phyloP scores from a whole-genome alignment of 2,888 invertebrate genomes.

The Hetaerina titia region DNA sequence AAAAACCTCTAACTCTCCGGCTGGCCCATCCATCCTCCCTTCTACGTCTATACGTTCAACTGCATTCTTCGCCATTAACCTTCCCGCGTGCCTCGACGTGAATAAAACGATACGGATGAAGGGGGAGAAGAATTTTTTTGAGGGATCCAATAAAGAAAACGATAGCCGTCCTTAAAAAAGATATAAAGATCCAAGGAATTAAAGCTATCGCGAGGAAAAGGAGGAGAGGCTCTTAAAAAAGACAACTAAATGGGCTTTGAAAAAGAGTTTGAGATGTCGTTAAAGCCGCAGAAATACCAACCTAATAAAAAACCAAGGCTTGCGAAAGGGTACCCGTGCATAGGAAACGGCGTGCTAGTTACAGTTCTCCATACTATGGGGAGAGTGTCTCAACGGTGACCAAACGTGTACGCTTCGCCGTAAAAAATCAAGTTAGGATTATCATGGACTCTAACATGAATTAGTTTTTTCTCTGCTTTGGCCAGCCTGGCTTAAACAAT shows the following conservation, averaged over 20 bases:
- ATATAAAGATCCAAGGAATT: background rate
- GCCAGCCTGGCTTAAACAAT: background rate
- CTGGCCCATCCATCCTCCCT: background rate
- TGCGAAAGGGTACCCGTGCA: background rate
- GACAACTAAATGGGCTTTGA: constrained; percentile 8
- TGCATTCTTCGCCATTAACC: constrained; percentile 16
- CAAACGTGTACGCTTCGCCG: background rate
- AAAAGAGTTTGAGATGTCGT: constrained; percentile 31
- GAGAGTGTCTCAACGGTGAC: background rate
- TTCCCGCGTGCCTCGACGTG: background rate
- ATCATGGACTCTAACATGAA: background rate
- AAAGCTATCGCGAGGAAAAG: constrained; percentile 23
- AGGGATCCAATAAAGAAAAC: constrained; percentile 28
- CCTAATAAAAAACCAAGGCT: background rate
- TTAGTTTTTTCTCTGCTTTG: background rate
- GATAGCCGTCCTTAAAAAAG: constrained; percentile 22
- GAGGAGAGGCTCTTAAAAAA: constrained; percentile 21
- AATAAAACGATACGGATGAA: constrained; percentile 21
- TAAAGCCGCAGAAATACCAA: constrained; percentile 31
- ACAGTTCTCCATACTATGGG: background rate
- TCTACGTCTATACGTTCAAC: background rate
- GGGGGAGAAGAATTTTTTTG: background rate
- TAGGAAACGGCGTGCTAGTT: background rate
- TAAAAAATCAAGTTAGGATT: background rate
- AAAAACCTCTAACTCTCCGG: background rate